Percentiles rank a stretch among this genome's conserved stretches.
Evolutionary conservation across 1,140 invertebrate species (phyloP).

Genomic region (Nymphalis io): DNA sequence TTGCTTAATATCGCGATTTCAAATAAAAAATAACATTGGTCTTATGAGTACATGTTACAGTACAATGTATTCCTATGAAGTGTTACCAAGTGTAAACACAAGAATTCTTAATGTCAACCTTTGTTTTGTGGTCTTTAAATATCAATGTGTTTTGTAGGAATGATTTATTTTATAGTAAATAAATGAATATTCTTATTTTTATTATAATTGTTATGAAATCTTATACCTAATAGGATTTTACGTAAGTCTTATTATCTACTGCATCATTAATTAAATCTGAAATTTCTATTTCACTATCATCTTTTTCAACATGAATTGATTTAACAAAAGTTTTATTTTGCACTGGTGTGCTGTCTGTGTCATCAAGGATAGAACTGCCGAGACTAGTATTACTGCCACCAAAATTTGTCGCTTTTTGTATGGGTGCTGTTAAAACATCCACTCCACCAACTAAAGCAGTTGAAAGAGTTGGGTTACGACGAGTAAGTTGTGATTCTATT

Average conservation of each 20-base stretch:
- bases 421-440: conserved; percentile 52
- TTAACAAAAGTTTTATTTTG: conserved; percentile 52
- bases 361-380: conserved; percentile 73
- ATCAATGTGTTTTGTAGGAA: too few species aligned
- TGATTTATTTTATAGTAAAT: too few species aligned
- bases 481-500: conserved; percentile 70
- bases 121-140: too few species aligned
- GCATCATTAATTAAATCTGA: conserved; percentile 71
- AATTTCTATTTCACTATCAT: conserved; percentile 75
- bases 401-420: conserved; percentile 50
- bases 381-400: conserved; percentile 74
- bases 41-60: too few species aligned
- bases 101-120: too few species aligned
- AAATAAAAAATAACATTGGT: too few species aligned
- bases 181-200: too few species aligned
- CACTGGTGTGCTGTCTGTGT: conserved; percentile 56
- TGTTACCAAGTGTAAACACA: too few species aligned
- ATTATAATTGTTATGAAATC: neutral
- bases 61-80: too few species aligned
- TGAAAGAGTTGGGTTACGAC: conserved; percentile 63
- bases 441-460: conserved; percentile 60
- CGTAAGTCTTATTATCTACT: conserved; percentile 55
- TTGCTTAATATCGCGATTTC: too few species aligned
- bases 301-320: conserved; percentile 57
- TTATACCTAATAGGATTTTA: conserved; percentile 11